Evolutionary conservation across 2,797 vertebrate genomes (phyloP).

Genomic region (Eurystomus glaucurus): DNA sequence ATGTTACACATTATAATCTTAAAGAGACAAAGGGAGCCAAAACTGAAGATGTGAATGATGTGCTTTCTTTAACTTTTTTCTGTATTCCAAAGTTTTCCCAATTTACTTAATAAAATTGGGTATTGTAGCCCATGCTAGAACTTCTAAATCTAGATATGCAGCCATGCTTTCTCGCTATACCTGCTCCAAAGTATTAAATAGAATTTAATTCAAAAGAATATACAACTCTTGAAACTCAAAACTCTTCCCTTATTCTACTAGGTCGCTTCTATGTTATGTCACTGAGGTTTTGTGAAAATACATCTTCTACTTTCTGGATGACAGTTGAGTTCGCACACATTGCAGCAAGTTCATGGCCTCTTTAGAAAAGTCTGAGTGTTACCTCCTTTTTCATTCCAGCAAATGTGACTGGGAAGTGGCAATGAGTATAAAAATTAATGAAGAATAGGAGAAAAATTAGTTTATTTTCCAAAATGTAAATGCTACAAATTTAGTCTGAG

Average conservation of each 20-base stretch:
- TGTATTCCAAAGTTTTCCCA: not conserved
- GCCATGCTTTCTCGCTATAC: not conserved
- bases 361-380: not conserved
- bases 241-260: not conserved
- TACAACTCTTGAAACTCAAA: not conserved
- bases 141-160: not conserved
- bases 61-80: not conserved
- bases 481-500: not conserved
- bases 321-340: not conserved
- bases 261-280: not conserved
- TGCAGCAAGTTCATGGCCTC: not conserved
- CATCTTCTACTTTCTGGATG: not conserved
- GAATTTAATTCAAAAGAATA: not conserved
- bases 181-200: not conserved
- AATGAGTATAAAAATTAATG: not conserved
- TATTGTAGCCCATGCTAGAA: not conserved
- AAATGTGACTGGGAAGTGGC: not conserved
- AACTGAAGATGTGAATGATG: not conserved
- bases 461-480: not conserved
- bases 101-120: not conserved
- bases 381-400: not conserved
- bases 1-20: not conserved
- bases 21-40: not conserved
- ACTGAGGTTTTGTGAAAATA: not conserved
- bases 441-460: not conserved